A percentile compares a stretch with the other conserved stretches of the same genome.
Evolutionary conservation across 2,888 invertebrate genomes (phyloP).

Genomic region (Crioceris asparagi): DNA sequence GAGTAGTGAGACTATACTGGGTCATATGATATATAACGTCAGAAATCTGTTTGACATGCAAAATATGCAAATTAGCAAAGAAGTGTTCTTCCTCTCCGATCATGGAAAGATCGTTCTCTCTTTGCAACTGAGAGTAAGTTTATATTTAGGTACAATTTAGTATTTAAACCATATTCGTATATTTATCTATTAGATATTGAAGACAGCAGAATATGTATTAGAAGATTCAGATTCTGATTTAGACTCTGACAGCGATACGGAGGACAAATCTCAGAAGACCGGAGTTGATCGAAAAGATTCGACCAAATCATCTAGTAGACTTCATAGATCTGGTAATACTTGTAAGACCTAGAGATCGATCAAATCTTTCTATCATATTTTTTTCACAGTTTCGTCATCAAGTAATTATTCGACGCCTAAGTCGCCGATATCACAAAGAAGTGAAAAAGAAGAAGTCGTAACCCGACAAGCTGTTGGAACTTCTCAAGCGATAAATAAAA

Average conservation of each 20-base stretch:
- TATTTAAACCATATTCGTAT: too few relatives aligned
- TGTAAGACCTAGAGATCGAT: too few relatives aligned
- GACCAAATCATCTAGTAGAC: conserved; percentile 10
- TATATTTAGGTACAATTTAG: too few relatives aligned
- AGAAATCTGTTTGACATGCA: conserved; percentile 54
- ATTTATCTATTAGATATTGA: conserved; percentile 27
- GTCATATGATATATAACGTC: conserved; percentile 56
- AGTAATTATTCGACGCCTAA: conserved; percentile 7
- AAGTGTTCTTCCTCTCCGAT: conserved; percentile 63
- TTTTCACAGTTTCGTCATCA: conserved; percentile 11
- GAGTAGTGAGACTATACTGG: conserved; percentile 61
- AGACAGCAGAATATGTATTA: conserved; percentile 21
- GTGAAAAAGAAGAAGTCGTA: conserved; percentile 10
- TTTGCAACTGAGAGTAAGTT: conserved; percentile 55
- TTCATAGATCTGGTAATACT: conserved; percentile 12
- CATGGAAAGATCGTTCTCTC: conserved; percentile 67
- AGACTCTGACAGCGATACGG: conserved; percentile 12
- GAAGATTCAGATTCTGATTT: conserved; percentile 23
- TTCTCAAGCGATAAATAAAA: conserved; percentile 6
- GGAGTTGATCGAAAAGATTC: too few relatives aligned
- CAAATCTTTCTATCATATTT: neutral
- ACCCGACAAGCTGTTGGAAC: conserved; percentile 7
- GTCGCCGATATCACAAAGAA: conserved; percentile 7
- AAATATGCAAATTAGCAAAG: conserved; percentile 58
- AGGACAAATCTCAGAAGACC: too few relatives aligned